Percentiles rank a stretch among this genome's conserved stretches.
These are phyloP conservation scores for Halcyon malimbica DNA, from an alignment of 2,113 vertebrate species.

Conservation along the genomic window DNA sequence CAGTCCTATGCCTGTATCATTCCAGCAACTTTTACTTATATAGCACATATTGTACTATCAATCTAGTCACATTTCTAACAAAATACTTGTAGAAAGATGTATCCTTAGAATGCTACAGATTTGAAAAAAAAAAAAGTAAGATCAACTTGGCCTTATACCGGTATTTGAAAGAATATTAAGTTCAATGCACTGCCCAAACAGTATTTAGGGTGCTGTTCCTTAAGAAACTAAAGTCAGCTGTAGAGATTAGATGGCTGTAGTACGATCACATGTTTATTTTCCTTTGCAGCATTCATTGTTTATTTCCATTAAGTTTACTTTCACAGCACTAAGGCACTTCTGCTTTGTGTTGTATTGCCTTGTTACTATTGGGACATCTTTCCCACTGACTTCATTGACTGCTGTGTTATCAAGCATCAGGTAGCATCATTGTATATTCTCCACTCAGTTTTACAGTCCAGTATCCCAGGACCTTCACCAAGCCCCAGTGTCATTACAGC, in stretches of 20 bases:
- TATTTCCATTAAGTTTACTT: conserved; percentile 36
- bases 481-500: neutral
- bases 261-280: neutral
- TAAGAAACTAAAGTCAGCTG: neutral
- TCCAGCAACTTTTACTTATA: neutral
- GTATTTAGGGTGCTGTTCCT: neutral
- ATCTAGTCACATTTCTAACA: neutral
- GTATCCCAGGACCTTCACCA: neutral
- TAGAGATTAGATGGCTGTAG: neutral
- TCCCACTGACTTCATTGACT: neutral
- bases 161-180: neutral
- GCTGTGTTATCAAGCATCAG: neutral
- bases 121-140: neutral
- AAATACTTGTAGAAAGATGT: neutral
- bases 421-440: neutral
- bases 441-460: neutral
- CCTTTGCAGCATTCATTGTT: neutral
- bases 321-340: neutral
- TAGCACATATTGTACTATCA: neutral
- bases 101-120: neutral
- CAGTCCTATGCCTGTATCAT: neutral
- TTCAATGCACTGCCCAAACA: neutral
- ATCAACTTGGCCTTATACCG: neutral
- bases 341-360: neutral
- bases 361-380: neutral